Evolutionary conservation across 2,888 invertebrate genomes (phyloP).

Genomic region (Cephus sareptanus): DNA sequence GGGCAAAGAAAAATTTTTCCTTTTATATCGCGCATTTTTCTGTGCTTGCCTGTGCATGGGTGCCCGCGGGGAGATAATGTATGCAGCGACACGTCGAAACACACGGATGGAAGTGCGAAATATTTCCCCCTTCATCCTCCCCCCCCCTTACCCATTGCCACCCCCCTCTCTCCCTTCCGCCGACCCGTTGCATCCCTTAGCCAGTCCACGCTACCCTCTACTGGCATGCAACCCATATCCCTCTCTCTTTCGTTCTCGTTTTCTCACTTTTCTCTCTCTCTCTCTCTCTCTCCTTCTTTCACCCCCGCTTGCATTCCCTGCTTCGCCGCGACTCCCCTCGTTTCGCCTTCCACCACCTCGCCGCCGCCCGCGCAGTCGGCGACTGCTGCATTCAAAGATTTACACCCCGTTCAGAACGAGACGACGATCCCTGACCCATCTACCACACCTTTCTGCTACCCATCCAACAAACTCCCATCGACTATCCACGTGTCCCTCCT

Average conservation of each 20-base stretch:
- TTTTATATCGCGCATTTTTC: slow-evolving; percentile 55
- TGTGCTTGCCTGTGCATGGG: slow-evolving; percentile 39
- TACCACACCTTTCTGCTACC: not conserved
- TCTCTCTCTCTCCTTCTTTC: not conserved
- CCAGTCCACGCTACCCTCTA: slow-evolving; percentile 6
- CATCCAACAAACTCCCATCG: not conserved
- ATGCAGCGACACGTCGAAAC: slow-evolving; percentile 63
- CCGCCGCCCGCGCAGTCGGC: not conserved
- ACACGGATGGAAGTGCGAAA: slow-evolving; percentile 30
- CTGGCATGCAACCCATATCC: not conserved
- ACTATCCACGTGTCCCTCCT: not conserved
- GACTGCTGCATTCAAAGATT: slow-evolving; percentile 5
- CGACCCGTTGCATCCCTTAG: not conserved
- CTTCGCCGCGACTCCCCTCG: slow-evolving; percentile 5
- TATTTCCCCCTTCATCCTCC: not conserved
- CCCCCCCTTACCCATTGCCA: slow-evolving; percentile 4
- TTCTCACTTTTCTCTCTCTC: not conserved
- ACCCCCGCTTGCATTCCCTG: slow-evolving; percentile 8
- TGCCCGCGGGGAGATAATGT: slow-evolving; percentile 58
- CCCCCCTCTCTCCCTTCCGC: not conserved
- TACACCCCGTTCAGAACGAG: slow-evolving; percentile 9
- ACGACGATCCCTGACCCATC: slow-evolving; percentile 5
- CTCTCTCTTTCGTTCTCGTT: not conserved
- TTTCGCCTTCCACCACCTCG: slow-evolving; percentile 9
- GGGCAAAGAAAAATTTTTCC: slow-evolving; percentile 64